phyloP scores from a whole-genome alignment of 2,113 vertebrate species.

The Lota lota region DNA sequence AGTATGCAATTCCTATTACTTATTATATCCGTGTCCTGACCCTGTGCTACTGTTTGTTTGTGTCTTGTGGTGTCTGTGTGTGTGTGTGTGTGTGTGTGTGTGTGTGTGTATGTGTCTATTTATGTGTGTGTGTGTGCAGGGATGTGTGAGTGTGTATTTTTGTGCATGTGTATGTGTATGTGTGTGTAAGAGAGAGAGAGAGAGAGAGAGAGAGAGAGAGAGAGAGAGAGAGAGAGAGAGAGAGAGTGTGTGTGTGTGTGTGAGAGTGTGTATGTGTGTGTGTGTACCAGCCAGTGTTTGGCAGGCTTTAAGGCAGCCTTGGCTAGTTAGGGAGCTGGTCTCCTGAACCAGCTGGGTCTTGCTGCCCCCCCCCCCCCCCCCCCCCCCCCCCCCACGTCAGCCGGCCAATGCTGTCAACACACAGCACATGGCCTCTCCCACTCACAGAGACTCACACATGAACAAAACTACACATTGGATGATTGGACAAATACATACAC shows the following conservation, averaged over 20 bases:
- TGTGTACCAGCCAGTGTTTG: slow-evolving; percentile 50
- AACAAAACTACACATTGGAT: background rate
- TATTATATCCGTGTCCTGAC: slow-evolving; percentile 27
- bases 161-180: background rate
- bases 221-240: too few species aligned
- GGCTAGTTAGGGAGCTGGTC: slow-evolving; percentile 63
- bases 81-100: slow-evolving; percentile 10
- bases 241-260: background rate
- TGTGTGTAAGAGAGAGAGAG: background rate
- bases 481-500: too few species aligned
- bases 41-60: slow-evolving; percentile 20
- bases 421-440: slow-evolving; percentile 44
- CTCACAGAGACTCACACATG: slow-evolving; percentile 26
- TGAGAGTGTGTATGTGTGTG: slow-evolving; percentile 30
- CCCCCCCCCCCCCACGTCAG: slow-evolving; percentile 58
- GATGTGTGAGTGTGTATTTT: background rate
- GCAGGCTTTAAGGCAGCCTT: slow-evolving; percentile 56
- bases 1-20: slow-evolving; percentile 29
- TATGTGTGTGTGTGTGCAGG: slow-evolving; percentile 35
- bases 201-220: too few species aligned
- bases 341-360: slow-evolving; percentile 60
- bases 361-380: slow-evolving; percentile 20
- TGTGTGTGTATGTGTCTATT: slow-evolving; percentile 27
- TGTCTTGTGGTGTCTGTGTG: slow-evolving; percentile 4
- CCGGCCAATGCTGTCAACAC: slow-evolving; percentile 52